phyloP scores from a whole-genome alignment of 2,888 invertebrate species.

The Melanophora roralis region DNA sequence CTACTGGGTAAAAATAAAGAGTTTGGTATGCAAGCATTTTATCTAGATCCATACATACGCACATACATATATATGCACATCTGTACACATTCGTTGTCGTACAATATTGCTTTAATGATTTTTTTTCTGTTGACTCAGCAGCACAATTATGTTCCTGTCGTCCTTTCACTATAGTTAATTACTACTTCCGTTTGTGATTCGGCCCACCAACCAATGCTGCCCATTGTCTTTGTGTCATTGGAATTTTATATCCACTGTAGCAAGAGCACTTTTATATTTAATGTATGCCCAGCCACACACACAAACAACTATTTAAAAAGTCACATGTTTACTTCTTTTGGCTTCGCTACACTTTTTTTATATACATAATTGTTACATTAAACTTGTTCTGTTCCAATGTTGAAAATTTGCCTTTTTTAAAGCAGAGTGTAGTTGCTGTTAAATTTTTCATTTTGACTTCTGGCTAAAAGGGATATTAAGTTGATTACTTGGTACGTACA shows the following conservation, averaged over 20 bases:
- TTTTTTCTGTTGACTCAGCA: slow-evolving; percentile 41
- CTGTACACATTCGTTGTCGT: not conserved
- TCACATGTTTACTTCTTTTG: not conserved
- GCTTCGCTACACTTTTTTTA: not conserved
- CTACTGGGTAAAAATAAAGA: too few relatives aligned
- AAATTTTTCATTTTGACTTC: slow-evolving; percentile 21
- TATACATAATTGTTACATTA: slow-evolving; percentile 28
- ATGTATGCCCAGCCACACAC: not conserved
- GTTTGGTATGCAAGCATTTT: too few relatives aligned
- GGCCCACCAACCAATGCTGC: slow-evolving; percentile 14
- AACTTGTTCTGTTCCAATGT: too few relatives aligned
- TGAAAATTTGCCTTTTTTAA: too few relatives aligned
- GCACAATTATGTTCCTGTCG: slow-evolving; percentile 49
- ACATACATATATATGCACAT: too few relatives aligned
- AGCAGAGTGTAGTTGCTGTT: too few relatives aligned
- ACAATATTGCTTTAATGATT: not conserved
- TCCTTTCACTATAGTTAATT: slow-evolving; percentile 53
- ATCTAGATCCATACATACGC: too few relatives aligned
- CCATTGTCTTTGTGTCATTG: slow-evolving; percentile 14
- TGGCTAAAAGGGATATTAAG: not conserved
- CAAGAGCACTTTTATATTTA: not conserved
- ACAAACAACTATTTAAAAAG: too few relatives aligned
- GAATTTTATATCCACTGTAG: slow-evolving; percentile 37
- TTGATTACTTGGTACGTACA: slow-evolving; percentile 54
- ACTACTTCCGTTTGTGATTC: slow-evolving; percentile 44